Conservation (phyloP, 2,888 invertebrate species). For the Carpatolechia fugitivella region DNA sequence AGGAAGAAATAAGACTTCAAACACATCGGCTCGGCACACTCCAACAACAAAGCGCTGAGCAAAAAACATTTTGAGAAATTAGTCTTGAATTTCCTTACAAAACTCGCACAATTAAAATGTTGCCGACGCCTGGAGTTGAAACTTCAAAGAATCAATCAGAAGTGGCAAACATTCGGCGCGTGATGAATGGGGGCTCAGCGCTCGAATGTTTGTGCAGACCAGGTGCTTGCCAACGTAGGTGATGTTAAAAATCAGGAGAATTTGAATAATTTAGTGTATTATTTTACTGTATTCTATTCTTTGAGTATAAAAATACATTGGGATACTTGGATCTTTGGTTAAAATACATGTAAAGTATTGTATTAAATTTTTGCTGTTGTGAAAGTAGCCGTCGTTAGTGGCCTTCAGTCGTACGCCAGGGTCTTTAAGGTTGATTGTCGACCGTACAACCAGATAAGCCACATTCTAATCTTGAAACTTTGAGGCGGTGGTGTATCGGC, state of each 20-base stretch:
- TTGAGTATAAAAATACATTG: no score
- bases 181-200: background rate
- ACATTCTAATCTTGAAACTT: no score
- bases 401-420: no score
- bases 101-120: slow-evolving; percentile 3
- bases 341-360: no score
- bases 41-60: background rate
- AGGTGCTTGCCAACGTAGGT: background rate
- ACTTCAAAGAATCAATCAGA: slow-evolving; percentile 8
- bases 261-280: background rate
- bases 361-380: no score
- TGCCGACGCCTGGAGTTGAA: slow-evolving; percentile 3
- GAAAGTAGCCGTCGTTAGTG: no score
- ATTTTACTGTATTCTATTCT: background rate
- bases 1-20: background rate
- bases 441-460: no score
- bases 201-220: background rate
- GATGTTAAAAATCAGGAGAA: no score
- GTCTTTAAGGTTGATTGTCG: no score
- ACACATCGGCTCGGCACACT: background rate
- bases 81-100: background rate
- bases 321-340: no score
- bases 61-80: slow-evolving; percentile 5
- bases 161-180: slow-evolving; percentile 7
- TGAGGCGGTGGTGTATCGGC: no score